Evolutionary conservation across 1,140 invertebrate species (phyloP).

Genomic region (Drosophila quadrilineata): DNA sequence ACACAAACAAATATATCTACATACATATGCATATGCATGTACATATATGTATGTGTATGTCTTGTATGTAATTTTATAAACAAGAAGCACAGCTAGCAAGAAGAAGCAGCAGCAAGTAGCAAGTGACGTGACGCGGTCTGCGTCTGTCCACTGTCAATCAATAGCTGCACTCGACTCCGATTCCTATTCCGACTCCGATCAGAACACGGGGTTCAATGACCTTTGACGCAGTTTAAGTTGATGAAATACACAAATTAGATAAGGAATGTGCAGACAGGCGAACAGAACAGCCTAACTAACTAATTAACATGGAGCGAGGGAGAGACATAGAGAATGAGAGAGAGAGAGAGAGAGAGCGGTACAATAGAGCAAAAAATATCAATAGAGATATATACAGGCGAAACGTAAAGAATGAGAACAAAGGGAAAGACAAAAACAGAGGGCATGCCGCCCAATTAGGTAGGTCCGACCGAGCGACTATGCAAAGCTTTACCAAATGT

Average conservation of each 20-base stretch:
- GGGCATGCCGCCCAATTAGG: conserved; percentile 26
- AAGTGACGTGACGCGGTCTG: conserved; percentile 35
- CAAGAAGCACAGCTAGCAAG: conserved; percentile 34
- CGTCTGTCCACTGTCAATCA: conserved; percentile 74
- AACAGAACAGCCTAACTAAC: conserved; percentile 26
- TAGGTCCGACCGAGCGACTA: too few species aligned
- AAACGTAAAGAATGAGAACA: too few species aligned
- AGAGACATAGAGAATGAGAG: conserved; percentile 8
- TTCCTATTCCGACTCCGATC: too few species aligned
- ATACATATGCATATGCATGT: not conserved
- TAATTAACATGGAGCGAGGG: conserved; percentile 60
- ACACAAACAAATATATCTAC: not conserved
- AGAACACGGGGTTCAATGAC: conserved; percentile 63
- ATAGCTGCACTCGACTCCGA: conserved; percentile 59
- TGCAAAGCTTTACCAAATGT: conserved; percentile 25
- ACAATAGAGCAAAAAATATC: too few species aligned
- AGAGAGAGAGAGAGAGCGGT: not conserved
- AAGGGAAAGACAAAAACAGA: too few species aligned
- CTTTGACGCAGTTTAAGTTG: conserved; percentile 43
- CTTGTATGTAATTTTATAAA: conserved; percentile 26
- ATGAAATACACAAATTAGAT: conserved; percentile 71
- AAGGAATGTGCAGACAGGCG: conserved; percentile 47
- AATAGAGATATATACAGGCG: too few species aligned
- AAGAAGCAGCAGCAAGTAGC: conserved; percentile 12
- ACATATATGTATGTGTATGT: too few species aligned